A percentile compares a stretch with the other conserved stretches of the same genome.
These are phyloP conservation scores for Danio albolineatus DNA, from an alignment of 2,797 vertebrate species.

Conservation along the genomic window DNA sequence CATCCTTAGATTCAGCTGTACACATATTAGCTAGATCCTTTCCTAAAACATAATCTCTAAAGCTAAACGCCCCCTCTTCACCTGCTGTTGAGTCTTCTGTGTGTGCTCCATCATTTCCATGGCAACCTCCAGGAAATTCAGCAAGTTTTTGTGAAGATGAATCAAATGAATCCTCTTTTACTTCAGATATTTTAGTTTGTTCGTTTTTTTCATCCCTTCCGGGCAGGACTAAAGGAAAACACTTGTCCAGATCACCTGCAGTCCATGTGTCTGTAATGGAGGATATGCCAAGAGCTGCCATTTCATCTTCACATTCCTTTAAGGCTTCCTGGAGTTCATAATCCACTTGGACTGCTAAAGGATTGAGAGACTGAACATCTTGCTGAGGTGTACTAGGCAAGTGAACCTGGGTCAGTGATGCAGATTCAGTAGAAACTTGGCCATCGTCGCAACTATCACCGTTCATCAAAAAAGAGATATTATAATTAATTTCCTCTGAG, in stretches of 20 bases:
- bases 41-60: constrained; percentile 81
- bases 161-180: constrained; percentile 64
- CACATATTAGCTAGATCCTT: constrained; percentile 42
- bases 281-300: constrained; percentile 73
- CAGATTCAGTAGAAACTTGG: constrained; percentile 69
- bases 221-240: constrained; percentile 37
- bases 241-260: constrained; percentile 46
- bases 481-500: constrained; percentile 64
- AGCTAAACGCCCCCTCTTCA: constrained; percentile 77
- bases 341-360: constrained; percentile 69
- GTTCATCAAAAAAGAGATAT: constrained; percentile 64
- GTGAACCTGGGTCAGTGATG: constrained; percentile 30
- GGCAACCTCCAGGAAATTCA: constrained; percentile 65
- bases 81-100: constrained; percentile 70
- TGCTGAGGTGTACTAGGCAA: constrained; percentile 57
- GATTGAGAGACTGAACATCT: constrained; percentile 53
- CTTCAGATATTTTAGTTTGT: constrained; percentile 54
- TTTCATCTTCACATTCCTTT: constrained; percentile 81
- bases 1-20: constrained; percentile 9
- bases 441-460: constrained; percentile 69
- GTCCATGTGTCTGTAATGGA: constrained; percentile 41
- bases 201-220: constrained; percentile 54
- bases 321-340: constrained; percentile 78
- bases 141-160: constrained; percentile 68
- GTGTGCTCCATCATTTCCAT: constrained; percentile 72